Conservation (phyloP, 2,113 vertebrate species). For the Blennius ocellaris region DNA sequence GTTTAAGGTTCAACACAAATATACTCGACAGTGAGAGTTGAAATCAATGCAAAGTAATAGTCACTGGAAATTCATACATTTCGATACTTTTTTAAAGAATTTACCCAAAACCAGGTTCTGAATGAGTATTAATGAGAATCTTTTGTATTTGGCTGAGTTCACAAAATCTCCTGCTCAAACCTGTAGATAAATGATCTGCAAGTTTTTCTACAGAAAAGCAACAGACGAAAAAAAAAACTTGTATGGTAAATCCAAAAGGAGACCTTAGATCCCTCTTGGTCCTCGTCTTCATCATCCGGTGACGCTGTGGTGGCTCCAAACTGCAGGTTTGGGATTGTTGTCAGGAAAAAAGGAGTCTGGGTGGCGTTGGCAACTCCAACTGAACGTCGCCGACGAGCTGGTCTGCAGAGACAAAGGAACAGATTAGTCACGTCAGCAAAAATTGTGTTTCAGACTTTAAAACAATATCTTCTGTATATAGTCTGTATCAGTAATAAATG, state of each 20-base stretch:
- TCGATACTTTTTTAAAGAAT: too few relatives aligned
- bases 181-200: neutral
- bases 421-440: neutral
- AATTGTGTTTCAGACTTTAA: too few relatives aligned
- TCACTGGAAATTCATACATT: too few relatives aligned
- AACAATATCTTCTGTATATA: too few relatives aligned
- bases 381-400: slow-evolving; percentile 88
- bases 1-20: too few relatives aligned
- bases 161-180: too few relatives aligned
- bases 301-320: slow-evolving; percentile 75
- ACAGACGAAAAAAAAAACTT: neutral
- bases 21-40: too few relatives aligned
- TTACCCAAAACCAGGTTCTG: too few relatives aligned
- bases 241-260: neutral
- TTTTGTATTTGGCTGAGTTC: too few relatives aligned
- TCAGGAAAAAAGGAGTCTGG: slow-evolving; percentile 40
- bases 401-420: slow-evolving; percentile 73
- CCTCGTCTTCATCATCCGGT: slow-evolving; percentile 58
- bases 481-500: too few relatives aligned
- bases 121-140: too few relatives aligned
- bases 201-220: neutral
- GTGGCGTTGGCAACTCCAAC: slow-evolving; percentile 86
- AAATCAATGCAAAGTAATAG: too few relatives aligned
- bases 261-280: slow-evolving; percentile 81
- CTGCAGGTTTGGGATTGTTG: slow-evolving; percentile 66